Conservation (phyloP, 2,113 vertebrate species). For the Syngnathus scovelli region DNA sequence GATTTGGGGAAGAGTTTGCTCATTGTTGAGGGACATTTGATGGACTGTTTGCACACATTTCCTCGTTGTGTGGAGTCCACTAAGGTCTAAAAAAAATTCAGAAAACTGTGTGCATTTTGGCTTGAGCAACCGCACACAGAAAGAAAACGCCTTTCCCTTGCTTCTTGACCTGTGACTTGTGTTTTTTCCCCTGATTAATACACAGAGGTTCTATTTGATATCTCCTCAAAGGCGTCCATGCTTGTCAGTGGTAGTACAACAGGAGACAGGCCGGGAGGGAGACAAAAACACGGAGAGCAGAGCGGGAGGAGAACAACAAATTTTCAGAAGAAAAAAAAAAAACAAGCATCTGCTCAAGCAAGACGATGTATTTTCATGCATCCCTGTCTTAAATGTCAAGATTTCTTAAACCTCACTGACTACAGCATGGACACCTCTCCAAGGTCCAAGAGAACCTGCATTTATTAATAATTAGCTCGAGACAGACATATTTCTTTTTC, state of each 20-base stretch:
- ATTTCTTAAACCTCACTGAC: conserved; percentile 69
- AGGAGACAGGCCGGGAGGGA: conserved; percentile 63
- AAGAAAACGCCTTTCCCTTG: conserved; percentile 16
- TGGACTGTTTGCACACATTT: neutral
- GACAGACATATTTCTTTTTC: conserved; percentile 27
- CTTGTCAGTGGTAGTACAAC: conserved; percentile 71
- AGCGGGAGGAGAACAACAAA: conserved; percentile 49
- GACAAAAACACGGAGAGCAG: conserved; percentile 63
- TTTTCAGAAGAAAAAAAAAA: conserved; percentile 11
- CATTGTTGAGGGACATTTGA: neutral
- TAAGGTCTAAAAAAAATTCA: neutral
- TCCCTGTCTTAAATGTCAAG: conserved; percentile 77
- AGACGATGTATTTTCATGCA: conserved; percentile 76
- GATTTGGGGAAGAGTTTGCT: neutral
- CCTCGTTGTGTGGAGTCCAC: neutral
- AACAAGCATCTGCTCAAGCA: conserved; percentile 73
- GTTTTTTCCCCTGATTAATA: conserved; percentile 63
- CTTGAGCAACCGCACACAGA: conserved; percentile 53
- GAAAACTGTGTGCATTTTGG: conserved; percentile 14
- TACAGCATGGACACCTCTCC: conserved; percentile 71
- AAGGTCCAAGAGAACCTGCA: conserved; percentile 75
- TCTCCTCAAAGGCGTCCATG: conserved; percentile 61
- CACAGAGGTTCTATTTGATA: conserved; percentile 64
- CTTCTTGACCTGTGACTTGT: conserved; percentile 47
- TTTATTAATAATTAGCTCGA: conserved; percentile 73